phyloP scores from a whole-genome alignment of 2,888 invertebrate genomes.

The Cheilosia scutellata region DNA sequence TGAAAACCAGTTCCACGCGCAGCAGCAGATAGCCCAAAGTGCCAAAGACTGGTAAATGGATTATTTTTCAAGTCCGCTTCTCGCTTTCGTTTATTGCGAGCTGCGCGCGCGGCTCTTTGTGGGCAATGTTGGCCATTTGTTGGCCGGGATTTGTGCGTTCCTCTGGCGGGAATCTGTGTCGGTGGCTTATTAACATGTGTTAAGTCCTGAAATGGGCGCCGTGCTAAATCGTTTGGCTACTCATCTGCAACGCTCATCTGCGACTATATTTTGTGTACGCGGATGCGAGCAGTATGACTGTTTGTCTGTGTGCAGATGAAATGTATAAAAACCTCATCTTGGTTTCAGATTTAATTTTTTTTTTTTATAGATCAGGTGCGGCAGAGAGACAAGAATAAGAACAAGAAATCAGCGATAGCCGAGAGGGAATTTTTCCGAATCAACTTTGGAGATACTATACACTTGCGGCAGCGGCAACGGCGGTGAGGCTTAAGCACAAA shows the following conservation, averaged over 20 bases:
- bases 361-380: slow-evolving; percentile 30
- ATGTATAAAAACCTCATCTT: slow-evolving; percentile 48
- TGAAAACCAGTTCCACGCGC: slow-evolving; percentile 62
- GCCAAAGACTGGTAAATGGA: slow-evolving; percentile 74
- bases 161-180: slow-evolving; percentile 73
- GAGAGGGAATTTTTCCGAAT: slow-evolving; percentile 69
- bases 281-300: background rate
- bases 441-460: slow-evolving; percentile 53
- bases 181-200: slow-evolving; percentile 76
- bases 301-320: background rate
- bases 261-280: slow-evolving; percentile 24
- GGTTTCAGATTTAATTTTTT: slow-evolving; percentile 41
- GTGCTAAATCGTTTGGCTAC: slow-evolving; percentile 75
- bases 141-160: slow-evolving; percentile 64
- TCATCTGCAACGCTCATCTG: slow-evolving; percentile 70
- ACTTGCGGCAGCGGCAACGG: background rate
- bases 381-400: background rate
- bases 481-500: slow-evolving; percentile 27
- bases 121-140: slow-evolving; percentile 57
- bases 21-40: slow-evolving; percentile 60
- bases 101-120: slow-evolving; percentile 22
- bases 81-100: slow-evolving; percentile 65
- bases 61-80: slow-evolving; percentile 61
- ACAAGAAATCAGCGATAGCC: slow-evolving; percentile 59
- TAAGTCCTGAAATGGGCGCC: slow-evolving; percentile 76